phyloP scores from a whole-genome alignment of 2,888 invertebrate genomes.

The Chromoteleia sp. region DNA sequence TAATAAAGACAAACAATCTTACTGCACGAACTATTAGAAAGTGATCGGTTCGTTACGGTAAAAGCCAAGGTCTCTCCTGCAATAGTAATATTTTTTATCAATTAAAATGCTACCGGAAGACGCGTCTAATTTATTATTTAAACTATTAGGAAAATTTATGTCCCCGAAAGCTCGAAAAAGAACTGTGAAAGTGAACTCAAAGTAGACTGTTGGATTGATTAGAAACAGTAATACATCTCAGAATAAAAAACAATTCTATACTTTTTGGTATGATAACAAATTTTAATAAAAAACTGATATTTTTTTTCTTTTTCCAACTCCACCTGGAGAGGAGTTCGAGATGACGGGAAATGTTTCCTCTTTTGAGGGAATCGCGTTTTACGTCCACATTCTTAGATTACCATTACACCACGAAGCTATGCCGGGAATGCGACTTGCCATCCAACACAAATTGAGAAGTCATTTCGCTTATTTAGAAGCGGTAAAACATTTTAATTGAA shows the following conservation, averaged over 20 bases:
- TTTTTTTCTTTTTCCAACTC: too few species aligned
- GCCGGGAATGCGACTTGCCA: constrained; percentile 33
- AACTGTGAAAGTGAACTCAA: constrained; percentile 47
- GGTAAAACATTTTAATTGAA: constrained; percentile 27
- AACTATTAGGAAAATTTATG: constrained; percentile 6
- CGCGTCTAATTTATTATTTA: constrained; percentile 12
- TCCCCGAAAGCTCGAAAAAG: not conserved
- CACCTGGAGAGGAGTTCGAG: too few species aligned
- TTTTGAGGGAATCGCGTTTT: constrained; percentile 16
- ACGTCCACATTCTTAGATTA: constrained; percentile 43
- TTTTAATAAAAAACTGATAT: not conserved
- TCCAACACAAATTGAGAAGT: constrained; percentile 28
- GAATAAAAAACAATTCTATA: not conserved
- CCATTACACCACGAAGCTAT: constrained; percentile 16
- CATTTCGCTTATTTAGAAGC: constrained; percentile 29
- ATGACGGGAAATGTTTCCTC: not conserved
- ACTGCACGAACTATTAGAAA: constrained; percentile 42
- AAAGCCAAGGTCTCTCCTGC: constrained; percentile 65
- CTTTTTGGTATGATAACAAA: not conserved
- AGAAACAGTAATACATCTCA: constrained; percentile 2
- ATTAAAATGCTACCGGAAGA: constrained; percentile 38
- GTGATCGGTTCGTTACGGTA: constrained; percentile 50
- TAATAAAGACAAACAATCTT: constrained; percentile 4
- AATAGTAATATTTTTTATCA: constrained; percentile 31
- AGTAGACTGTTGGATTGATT: constrained; percentile 2